A percentile compares a stretch with the other conserved stretches of the same genome.
Evolutionary conservation across 2,797 vertebrate species (phyloP).

Genomic region (Leucoraja ocellata): DNA sequence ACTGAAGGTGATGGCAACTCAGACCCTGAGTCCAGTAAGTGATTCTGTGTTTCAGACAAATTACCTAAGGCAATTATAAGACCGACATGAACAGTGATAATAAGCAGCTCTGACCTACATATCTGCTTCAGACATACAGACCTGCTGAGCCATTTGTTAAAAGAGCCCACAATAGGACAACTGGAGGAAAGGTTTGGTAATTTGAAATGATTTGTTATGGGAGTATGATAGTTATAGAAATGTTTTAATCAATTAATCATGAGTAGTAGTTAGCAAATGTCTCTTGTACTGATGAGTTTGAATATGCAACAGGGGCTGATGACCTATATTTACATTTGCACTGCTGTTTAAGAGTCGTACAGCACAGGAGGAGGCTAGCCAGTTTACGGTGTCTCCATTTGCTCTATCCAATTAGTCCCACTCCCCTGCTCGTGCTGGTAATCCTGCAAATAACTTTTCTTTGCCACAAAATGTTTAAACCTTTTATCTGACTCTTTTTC

Average conservation of each 20-base stretch:
- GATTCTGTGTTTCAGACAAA: slow-evolving; percentile 38
- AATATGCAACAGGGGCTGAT: background rate
- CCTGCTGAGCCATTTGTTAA: slow-evolving; percentile 23
- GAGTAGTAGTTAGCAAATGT: slow-evolving; percentile 30
- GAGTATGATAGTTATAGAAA: slow-evolving; percentile 28
- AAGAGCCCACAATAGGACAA: background rate
- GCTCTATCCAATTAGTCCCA: background rate
- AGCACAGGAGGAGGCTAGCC: background rate
- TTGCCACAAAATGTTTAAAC: background rate
- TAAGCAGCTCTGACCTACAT: slow-evolving; percentile 34
- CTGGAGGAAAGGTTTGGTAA: slow-evolving; percentile 27
- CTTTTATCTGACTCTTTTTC: background rate
- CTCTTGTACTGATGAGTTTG: background rate
- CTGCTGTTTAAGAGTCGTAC: background rate
- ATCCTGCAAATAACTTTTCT: background rate
- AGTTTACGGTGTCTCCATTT: background rate
- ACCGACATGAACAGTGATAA: background rate
- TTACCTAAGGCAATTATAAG: slow-evolving; percentile 22
- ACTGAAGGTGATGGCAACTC: slow-evolving; percentile 96
- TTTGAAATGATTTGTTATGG: slow-evolving; percentile 30
- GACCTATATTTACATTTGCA: slow-evolving; percentile 19
- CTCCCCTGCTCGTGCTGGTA: background rate
- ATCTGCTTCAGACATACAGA: background rate
- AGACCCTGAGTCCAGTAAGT: slow-evolving; percentile 96
- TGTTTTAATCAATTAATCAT: slow-evolving; percentile 34